Conservation (phyloP, 2,888 invertebrate genomes). For the Trachelus iudaicus region DNA sequence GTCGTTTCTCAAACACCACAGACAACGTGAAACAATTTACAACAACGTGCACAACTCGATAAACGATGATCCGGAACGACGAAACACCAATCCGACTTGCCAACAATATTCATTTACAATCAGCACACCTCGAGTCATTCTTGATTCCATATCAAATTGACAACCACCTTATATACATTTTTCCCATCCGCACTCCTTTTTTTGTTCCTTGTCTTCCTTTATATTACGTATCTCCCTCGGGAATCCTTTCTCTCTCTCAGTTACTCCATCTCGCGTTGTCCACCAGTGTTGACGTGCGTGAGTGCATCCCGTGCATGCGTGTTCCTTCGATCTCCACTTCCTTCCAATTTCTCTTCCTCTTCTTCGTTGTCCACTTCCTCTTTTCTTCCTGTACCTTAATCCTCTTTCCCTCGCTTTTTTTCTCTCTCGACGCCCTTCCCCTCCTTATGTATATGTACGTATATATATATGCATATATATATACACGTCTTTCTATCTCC, state of each 20-base stretch:
- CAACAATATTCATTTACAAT: background rate
- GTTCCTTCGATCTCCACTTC: slow-evolving; percentile 2
- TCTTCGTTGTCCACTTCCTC: slow-evolving; percentile 23
- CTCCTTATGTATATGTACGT: background rate
- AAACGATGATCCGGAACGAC: background rate
- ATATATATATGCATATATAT: too few relatives aligned
- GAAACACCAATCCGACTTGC: background rate
- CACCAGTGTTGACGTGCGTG: background rate
- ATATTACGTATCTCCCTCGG: slow-evolving; percentile 13
- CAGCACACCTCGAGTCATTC: background rate
- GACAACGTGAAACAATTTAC: background rate
- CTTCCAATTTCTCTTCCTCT: background rate
- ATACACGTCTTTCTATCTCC: background rate
- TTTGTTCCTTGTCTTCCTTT: slow-evolving; percentile 15
- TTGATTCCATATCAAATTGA: background rate
- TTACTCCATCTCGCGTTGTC: background rate
- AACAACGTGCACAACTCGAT: background rate
- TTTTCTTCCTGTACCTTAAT: slow-evolving; percentile 13
- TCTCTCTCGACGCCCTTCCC: slow-evolving; percentile 1
- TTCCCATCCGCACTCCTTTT: slow-evolving; percentile 12
- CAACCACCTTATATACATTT: slow-evolving; percentile 16
- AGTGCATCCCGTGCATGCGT: background rate
- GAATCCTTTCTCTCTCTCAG: slow-evolving; percentile 3
- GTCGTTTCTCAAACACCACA: background rate
- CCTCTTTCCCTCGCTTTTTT: slow-evolving; percentile 3